Percentiles rank a stretch among this genome's conserved stretches.
Evolutionary conservation across 2,888 invertebrate species (phyloP).

Genomic region (Andrena haemorrhoa): DNA sequence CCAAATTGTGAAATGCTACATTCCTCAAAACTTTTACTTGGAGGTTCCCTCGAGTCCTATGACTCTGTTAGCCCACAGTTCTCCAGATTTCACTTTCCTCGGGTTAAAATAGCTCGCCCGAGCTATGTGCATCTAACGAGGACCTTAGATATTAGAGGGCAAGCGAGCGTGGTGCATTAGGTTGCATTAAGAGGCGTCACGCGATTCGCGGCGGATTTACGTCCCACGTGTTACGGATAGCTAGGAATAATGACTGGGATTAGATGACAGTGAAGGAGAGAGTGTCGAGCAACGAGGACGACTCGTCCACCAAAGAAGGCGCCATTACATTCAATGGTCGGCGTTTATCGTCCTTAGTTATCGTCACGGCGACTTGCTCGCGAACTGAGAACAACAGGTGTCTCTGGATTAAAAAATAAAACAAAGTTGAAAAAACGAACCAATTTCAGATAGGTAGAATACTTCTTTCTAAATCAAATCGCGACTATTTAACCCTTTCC

Average conservation of each 20-base stretch:
- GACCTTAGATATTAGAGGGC: conserved; percentile 18
- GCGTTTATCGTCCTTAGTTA: conserved; percentile 21
- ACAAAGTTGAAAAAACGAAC: neutral
- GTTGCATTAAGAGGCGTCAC: conserved; percentile 34
- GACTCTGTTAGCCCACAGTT: neutral
- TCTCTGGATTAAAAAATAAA: neutral
- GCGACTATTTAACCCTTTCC: too few relatives aligned
- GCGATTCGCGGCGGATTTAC: conserved; percentile 33
- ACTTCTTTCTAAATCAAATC: neutral
- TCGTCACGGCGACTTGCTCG: conserved; percentile 15
- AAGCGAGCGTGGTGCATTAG: conserved; percentile 22
- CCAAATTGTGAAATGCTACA: too few relatives aligned
- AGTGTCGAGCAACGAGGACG: conserved; percentile 17
- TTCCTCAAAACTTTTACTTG: too few relatives aligned
- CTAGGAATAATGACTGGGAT: conserved; percentile 22
- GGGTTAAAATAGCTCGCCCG: neutral
- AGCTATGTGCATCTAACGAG: conserved; percentile 35
- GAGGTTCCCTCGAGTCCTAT: conserved; percentile 6
- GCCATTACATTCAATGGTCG: conserved; percentile 23
- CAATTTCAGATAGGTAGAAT: conserved; percentile 30
- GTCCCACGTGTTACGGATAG: conserved; percentile 36
- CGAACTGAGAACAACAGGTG: conserved; percentile 30
- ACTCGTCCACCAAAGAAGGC: conserved; percentile 18
- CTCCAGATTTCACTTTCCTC: conserved; percentile 11
- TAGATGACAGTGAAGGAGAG: conserved; percentile 6